Percentiles rank a stretch among this genome's conserved stretches.
Conservation (phyloP, 1,140 invertebrate species). For the Euwallacea fornicatus region DNA sequence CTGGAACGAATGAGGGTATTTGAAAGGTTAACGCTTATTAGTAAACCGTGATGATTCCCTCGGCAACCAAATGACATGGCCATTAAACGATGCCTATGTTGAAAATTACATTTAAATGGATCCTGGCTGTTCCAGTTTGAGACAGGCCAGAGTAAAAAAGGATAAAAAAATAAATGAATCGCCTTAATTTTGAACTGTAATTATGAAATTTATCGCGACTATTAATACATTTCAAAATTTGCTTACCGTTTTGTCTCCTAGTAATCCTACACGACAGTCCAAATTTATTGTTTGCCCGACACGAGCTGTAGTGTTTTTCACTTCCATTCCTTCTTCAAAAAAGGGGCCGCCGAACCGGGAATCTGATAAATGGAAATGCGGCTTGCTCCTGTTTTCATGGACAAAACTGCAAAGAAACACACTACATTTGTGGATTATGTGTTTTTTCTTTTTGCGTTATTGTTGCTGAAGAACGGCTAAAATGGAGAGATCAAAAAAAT, state of each 20-base stretch:
- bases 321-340: conserved; percentile 68
- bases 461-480: not conserved
- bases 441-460: not conserved
- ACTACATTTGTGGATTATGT: not conserved
- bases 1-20: no score
- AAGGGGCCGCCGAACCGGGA: conserved; percentile 70
- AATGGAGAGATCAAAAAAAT: not conserved
- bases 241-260: conserved; percentile 85
- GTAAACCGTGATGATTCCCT: no score
- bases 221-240: conserved; percentile 16
- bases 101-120: no score
- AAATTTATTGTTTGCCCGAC: conserved; percentile 76
- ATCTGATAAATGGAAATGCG: conserved; percentile 57
- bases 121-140: not conserved
- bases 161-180: conserved; percentile 24
- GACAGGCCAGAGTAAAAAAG: conserved; percentile 11
- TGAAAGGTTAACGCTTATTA: no score
- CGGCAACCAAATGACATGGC: no score
- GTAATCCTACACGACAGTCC: conserved; percentile 79
- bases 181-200: not conserved
- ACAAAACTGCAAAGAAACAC: conserved; percentile 19
- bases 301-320: conserved; percentile 74
- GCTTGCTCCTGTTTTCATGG: conserved; percentile 25
- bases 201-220: conserved; percentile 2
- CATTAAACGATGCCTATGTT: no score